A percentile compares a stretch with the other conserved stretches of the same genome.
Evolutionary conservation across 2,797 vertebrate species (phyloP).

Genomic region (Propithecus perrieri): DNA sequence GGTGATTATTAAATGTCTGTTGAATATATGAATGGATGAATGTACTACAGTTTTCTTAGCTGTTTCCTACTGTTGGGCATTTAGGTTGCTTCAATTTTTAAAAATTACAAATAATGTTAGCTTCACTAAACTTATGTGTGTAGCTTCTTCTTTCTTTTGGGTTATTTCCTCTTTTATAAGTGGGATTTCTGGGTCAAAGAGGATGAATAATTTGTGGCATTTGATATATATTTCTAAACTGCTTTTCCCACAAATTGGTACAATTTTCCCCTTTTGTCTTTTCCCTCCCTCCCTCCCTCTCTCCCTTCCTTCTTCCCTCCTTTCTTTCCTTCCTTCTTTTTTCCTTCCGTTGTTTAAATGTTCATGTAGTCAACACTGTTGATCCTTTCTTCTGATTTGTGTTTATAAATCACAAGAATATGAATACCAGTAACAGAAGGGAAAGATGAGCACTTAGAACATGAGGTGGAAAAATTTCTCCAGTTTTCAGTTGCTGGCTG

Average conservation of each 20-base stretch:
- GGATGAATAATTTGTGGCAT: not conserved
- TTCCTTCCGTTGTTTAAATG: not conserved
- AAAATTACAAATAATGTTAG: not conserved
- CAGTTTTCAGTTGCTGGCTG: not conserved
- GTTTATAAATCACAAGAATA: not conserved
- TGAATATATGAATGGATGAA: not conserved
- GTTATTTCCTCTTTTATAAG: constrained; percentile 32
- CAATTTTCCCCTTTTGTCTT: not conserved
- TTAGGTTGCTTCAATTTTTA: not conserved
- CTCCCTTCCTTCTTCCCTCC: not conserved
- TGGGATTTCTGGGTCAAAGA: not conserved
- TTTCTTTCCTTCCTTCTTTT: not conserved
- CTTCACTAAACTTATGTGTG: not conserved
- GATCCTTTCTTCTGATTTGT: not conserved
- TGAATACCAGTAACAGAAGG: not conserved
- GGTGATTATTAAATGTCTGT: not conserved
- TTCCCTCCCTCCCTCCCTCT: too few relatives aligned
- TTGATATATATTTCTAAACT: not conserved
- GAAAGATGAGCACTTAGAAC: not conserved
- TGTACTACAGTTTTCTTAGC: not conserved
- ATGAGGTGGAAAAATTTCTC: not conserved
- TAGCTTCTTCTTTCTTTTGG: not conserved
- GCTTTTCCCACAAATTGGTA: not conserved
- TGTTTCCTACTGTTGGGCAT: not conserved
- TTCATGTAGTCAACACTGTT: not conserved